These are phyloP conservation scores for Drosophila suboccidentalis DNA, from an alignment of 2,888 invertebrate species.

Conservation along the genomic window DNA sequence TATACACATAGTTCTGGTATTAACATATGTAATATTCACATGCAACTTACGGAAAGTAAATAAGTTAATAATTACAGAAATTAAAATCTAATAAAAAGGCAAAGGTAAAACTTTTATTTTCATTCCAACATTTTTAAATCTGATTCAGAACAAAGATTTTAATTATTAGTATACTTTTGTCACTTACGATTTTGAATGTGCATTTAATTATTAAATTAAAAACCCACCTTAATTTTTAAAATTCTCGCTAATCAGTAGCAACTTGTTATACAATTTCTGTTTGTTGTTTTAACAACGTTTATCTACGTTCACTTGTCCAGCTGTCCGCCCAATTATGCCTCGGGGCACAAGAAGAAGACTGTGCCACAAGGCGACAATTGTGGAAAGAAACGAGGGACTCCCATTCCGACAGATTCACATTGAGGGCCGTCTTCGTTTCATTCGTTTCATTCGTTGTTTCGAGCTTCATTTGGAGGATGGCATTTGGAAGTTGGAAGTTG, in stretches of 20 bases:
- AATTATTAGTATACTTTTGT: too few species aligned
- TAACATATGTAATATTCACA: too few species aligned
- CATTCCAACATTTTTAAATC: too few species aligned
- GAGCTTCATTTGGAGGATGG: conserved; percentile 2
- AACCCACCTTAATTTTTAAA: neutral
- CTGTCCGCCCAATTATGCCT: conserved; percentile 43
- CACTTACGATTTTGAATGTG: too few species aligned
- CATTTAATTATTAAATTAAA: neutral
- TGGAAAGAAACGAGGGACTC: conserved; percentile 8
- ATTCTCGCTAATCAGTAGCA: neutral
- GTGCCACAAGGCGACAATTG: conserved; percentile 1
- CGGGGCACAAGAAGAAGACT: conserved; percentile 2
- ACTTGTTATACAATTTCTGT: neutral
- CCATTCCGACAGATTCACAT: conserved; percentile 8
- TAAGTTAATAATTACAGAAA: too few species aligned
- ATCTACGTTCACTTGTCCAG: conserved; percentile 11
- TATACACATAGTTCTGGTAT: too few species aligned
- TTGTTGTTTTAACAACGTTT: conserved; percentile 1
- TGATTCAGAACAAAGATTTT: too few species aligned
- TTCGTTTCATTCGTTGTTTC: neutral
- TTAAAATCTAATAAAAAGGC: too few species aligned
- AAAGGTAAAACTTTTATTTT: too few species aligned
- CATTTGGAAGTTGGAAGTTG: conserved; percentile 9
- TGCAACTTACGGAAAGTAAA: too few species aligned
- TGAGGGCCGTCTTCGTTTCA: conserved; percentile 6